These are phyloP conservation scores for Eudasyphora cyanicolor DNA, from an alignment of 2,888 invertebrate genomes.

Conservation along the genomic window DNA sequence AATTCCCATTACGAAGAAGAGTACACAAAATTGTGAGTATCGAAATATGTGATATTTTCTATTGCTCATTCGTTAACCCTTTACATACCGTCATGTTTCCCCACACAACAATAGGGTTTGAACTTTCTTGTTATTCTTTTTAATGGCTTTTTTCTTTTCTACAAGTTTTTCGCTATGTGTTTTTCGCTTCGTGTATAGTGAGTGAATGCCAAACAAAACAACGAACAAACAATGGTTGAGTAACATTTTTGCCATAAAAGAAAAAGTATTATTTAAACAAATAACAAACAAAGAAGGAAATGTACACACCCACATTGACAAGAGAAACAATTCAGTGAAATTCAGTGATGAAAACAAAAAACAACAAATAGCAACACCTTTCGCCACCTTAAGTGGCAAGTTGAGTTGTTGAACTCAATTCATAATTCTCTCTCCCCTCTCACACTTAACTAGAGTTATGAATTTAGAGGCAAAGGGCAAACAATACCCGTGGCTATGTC, in stretches of 20 bases:
- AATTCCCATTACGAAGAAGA: too few relatives aligned
- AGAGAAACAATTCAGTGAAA: not conserved
- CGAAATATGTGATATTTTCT: too few relatives aligned
- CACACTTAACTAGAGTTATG: not conserved
- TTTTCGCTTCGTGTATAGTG: too few relatives aligned
- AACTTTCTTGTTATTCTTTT: constrained; percentile 2
- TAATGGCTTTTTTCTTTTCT: constrained; percentile 1
- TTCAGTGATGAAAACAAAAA: too few relatives aligned
- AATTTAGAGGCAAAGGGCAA: not conserved
- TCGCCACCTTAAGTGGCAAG: constrained; percentile 42
- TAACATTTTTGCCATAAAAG: not conserved
- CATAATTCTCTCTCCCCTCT: not conserved
- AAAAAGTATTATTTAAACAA: constrained; percentile 36
- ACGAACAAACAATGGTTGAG: constrained; percentile 2
- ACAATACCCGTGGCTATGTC: not conserved
- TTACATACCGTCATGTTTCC: not conserved
- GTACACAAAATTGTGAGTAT: too few relatives aligned
- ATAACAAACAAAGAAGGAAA: constrained; percentile 21
- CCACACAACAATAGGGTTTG: not conserved
- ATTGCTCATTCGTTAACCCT: not conserved
- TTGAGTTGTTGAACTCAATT: constrained; percentile 10
- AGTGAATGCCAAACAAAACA: not conserved
- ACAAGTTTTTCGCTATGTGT: not conserved
- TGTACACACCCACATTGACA: not conserved
- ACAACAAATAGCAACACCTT: constrained; percentile 43